Conservation (phyloP, 2,113 vertebrate genomes). For the Dasyprocta punctata region DNA sequence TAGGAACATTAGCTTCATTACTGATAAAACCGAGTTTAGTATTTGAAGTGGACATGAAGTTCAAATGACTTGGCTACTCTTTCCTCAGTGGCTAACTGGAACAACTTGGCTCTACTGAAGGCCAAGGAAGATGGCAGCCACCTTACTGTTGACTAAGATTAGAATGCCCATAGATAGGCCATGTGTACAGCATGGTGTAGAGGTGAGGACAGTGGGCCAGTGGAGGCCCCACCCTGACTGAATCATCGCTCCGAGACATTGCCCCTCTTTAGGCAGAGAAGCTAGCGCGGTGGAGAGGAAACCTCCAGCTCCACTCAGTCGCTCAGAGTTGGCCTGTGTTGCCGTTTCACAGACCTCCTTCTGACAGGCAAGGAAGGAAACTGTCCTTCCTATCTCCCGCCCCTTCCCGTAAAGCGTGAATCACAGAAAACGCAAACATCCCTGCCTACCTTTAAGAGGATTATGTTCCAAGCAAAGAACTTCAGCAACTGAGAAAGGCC, state of each 20-base stretch:
- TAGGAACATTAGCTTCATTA: background rate
- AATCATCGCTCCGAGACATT: background rate
- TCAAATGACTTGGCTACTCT: background rate
- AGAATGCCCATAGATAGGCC: background rate
- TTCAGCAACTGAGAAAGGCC: slow-evolving; percentile 82
- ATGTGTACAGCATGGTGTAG: background rate
- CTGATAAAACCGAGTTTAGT: background rate
- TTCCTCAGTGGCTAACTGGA: background rate
- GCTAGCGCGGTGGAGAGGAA: background rate
- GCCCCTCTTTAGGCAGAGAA: background rate
- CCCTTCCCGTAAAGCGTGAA: background rate
- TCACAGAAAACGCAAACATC: slow-evolving; percentile 78
- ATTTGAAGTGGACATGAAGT: background rate
- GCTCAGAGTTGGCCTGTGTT: background rate
- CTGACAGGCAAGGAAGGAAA: slow-evolving; percentile 22
- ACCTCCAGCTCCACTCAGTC: background rate
- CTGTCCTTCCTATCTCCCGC: background rate
- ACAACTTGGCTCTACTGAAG: background rate
- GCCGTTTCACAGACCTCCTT: background rate
- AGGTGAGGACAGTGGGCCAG: background rate
- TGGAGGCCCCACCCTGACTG: too few species aligned
- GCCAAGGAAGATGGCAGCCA: background rate
- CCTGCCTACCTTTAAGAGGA: slow-evolving; percentile 76
- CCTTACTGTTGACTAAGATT: background rate
- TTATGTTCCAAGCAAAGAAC: slow-evolving; percentile 84